A percentile compares a stretch with the other conserved stretches of the same genome.
phyloP scores from a whole-genome alignment of 2,113 vertebrate genomes.

The western clawed frog (Xenopus tropicalis) region DNA sequence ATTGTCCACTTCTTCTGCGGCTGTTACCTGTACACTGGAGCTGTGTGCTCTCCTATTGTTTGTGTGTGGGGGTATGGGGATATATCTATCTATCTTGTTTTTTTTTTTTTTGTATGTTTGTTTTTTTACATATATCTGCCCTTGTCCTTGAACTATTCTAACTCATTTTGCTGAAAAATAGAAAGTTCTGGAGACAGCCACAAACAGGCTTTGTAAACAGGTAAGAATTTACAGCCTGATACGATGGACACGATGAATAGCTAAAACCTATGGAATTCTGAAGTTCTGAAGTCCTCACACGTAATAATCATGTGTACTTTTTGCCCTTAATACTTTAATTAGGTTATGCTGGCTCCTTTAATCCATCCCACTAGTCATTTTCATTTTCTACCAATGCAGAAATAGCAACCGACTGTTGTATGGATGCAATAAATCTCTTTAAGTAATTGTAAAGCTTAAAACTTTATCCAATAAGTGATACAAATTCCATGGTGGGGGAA shows the following conservation, averaged over 20 bases:
- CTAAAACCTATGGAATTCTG: neutral
- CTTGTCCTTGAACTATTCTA: too few species aligned
- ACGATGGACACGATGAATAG: neutral
- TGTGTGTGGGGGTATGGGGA: too few species aligned
- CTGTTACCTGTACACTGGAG: too few species aligned
- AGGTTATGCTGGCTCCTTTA: conserved; percentile 27
- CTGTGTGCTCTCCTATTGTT: too few species aligned
- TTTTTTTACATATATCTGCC: too few species aligned
- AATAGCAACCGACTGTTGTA: conserved; percentile 17
- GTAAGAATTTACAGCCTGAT: too few species aligned
- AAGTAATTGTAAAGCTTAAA: conserved; percentile 37
- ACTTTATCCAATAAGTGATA: conserved; percentile 33
- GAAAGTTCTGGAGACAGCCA: too few species aligned
- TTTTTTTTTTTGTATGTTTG: too few species aligned
- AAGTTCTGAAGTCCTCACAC: neutral
- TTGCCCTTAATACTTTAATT: conserved; percentile 16
- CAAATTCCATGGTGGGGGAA: conserved; percentile 3
- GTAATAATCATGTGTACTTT: neutral
- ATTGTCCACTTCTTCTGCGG: too few species aligned
- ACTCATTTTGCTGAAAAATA: too few species aligned
- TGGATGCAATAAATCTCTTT: conserved; percentile 27
- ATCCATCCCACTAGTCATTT: conserved; percentile 31
- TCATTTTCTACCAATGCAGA: conserved; percentile 20
- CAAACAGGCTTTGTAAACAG: too few species aligned
- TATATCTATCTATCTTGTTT: too few species aligned